These are phyloP conservation scores for Pristionchus mayeri DNA, from an alignment of 2,888 invertebrate genomes.

Conservation along the genomic window DNA sequence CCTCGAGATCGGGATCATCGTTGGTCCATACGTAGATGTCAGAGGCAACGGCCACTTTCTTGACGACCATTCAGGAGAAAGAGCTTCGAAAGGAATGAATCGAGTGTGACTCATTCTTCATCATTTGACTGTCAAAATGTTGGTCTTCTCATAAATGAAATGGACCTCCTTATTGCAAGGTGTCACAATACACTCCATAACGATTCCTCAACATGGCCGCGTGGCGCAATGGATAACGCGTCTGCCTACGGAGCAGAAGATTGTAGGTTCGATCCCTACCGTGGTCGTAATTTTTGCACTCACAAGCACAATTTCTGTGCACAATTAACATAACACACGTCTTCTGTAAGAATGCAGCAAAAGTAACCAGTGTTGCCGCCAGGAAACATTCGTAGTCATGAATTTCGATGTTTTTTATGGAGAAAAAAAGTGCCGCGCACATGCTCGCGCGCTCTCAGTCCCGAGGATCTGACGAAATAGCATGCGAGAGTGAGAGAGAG, in stretches of 20 bases:
- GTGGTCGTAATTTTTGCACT: constrained; percentile 40
- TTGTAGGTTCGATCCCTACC: constrained; percentile 76
- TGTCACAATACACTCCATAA: not conserved
- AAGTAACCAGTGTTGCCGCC: no score
- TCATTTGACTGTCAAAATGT: not conserved
- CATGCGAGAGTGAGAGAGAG: no score
- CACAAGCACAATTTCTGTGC: no score
- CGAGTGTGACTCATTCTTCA: not conserved
- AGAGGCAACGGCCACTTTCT: constrained; percentile 18
- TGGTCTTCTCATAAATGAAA: not conserved
- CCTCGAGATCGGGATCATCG: constrained; percentile 47
- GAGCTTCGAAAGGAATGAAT: not conserved
- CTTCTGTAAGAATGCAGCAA: no score
- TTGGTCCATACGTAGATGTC: constrained; percentile 33
- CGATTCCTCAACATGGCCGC: constrained; percentile 47
- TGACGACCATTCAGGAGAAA: constrained; percentile 18
- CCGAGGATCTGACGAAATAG: no score
- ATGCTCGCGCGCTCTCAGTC: not conserved
- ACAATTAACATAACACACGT: no score
- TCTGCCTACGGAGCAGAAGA: constrained; percentile 77
- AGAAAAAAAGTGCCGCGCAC: no score
- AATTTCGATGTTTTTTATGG: no score
- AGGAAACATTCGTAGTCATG: no score
- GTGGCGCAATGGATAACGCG: constrained; percentile 75
- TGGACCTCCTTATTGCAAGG: not conserved